Evolutionary conservation across 2,797 vertebrate species (phyloP).

Genomic region (Setipinna tenuifilis): DNA sequence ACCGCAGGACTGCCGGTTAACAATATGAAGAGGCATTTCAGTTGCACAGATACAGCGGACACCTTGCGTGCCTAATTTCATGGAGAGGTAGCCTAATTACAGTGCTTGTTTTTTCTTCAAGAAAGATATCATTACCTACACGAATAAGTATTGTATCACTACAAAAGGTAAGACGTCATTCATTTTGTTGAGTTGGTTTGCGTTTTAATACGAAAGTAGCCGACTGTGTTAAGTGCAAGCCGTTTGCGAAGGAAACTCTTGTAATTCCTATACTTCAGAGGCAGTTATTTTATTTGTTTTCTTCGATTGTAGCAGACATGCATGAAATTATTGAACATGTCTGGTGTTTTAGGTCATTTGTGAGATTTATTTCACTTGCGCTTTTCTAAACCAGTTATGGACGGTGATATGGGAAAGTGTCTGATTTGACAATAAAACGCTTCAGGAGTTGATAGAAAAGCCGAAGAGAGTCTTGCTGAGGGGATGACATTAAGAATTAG

Average conservation of each 20-base stretch:
- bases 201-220: neutral
- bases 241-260: neutral
- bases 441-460: neutral
- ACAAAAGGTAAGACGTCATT: neutral
- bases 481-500: neutral
- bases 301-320: neutral
- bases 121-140: constrained; percentile 14
- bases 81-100: constrained; percentile 29
- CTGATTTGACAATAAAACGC: neutral
- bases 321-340: neutral
- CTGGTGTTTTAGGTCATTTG: neutral
- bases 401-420: neutral
- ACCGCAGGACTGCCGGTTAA: neutral
- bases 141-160: neutral
- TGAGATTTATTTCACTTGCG: neutral
- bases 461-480: too few species aligned
- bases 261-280: neutral
- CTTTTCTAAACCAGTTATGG: neutral
- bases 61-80: constrained; percentile 24
- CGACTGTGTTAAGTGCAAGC: neutral
- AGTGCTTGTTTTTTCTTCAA: constrained; percentile 14
- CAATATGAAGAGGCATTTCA: constrained; percentile 12
- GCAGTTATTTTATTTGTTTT: neutral
- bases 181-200: neutral
- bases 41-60: constrained; percentile 18